Percentiles rank a stretch among this genome's conserved stretches.
Conservation (phyloP, 2,113 vertebrate genomes). For the Megaptera novaeangliae region DNA sequence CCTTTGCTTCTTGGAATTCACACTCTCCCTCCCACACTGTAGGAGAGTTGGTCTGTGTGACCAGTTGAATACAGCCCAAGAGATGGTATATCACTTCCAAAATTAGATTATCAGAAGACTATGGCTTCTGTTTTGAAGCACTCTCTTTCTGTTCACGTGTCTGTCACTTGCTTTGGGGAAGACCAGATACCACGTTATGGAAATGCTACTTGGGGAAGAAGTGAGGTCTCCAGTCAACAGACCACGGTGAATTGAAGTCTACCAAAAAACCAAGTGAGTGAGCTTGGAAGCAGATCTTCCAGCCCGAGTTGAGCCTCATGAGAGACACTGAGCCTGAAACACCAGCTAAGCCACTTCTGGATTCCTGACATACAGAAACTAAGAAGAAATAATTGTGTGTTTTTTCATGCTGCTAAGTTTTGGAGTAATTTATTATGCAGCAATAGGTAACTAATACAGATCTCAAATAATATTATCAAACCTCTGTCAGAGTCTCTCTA, state of each 20-base stretch:
- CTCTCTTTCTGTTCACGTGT: background rate
- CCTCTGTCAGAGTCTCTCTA: background rate
- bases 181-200: background rate
- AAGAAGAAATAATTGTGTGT: background rate
- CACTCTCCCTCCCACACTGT: fast-evolving
- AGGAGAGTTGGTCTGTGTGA: background rate
- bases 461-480: background rate
- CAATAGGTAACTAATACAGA: background rate
- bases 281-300: background rate
- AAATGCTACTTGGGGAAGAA: background rate
- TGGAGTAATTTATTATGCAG: background rate
- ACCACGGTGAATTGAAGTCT: background rate
- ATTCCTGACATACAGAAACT: background rate
- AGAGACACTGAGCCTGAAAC: background rate
- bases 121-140: background rate
- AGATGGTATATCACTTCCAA: background rate
- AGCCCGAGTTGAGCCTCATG: background rate
- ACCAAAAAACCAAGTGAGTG: background rate
- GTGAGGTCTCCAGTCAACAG: background rate
- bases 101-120: background rate
- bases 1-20: background rate
- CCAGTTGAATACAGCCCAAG: background rate
- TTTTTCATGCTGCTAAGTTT: background rate
- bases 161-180: background rate
- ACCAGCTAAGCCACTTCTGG: background rate